Evolutionary conservation across 2,797 vertebrate genomes (phyloP).

Genomic region (Synaphobranchus kaupii): DNA sequence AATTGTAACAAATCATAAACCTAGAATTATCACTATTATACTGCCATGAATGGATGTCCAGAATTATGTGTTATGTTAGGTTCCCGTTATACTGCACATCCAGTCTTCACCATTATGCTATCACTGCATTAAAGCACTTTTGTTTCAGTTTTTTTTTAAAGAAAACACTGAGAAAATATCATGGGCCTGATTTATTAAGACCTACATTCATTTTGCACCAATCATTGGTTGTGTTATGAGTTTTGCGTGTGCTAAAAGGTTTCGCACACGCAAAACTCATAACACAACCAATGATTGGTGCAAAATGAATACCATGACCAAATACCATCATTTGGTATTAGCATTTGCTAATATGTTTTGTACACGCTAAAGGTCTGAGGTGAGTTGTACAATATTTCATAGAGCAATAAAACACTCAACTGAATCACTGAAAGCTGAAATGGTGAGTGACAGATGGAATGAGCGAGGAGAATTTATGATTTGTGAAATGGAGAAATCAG

Average conservation of each 20-base stretch:
- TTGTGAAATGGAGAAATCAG: background rate
- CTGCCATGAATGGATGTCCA: background rate
- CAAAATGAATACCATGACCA: no score
- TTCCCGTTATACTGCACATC: background rate
- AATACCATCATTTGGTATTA: no score
- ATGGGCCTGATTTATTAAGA: no score
- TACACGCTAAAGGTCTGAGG: background rate
- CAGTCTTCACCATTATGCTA: background rate
- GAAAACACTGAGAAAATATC: background rate
- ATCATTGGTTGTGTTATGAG: no score
- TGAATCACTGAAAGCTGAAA: background rate
- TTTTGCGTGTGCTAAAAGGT: no score
- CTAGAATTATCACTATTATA: background rate
- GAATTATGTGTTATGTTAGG: background rate
- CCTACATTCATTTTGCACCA: no score
- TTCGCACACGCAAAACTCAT: no score
- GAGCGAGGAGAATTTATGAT: slow-evolving; percentile 15
- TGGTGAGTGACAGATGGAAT: background rate
- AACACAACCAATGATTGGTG: no score
- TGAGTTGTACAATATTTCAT: background rate
- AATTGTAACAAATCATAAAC: background rate
- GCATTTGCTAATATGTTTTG: no score
- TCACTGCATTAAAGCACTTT: background rate
- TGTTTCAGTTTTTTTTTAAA: background rate
- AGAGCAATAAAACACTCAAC: slow-evolving; percentile 14